Evolutionary conservation across 1,140 invertebrate species (phyloP), one percentile per base, ranked within the genome.

Genomic region (Dinothrombium tinctorium): DNA sequence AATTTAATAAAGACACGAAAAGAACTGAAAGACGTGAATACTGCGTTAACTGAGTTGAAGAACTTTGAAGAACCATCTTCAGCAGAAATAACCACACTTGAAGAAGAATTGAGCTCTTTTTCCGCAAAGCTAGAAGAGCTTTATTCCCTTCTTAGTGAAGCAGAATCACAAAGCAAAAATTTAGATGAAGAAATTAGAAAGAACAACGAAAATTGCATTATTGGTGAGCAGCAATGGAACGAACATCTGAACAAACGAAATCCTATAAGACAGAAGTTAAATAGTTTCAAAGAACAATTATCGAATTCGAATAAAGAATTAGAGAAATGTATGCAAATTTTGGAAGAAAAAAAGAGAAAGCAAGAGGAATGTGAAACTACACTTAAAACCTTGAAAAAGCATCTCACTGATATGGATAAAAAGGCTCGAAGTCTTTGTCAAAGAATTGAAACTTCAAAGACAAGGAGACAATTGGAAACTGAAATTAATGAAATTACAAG

Each of bases 401-500:
- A n/a, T n/a, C n/a, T n/a, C n/a, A n/a, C n/a, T n/a, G n/a, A n/a
- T n/a, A n/a, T n/a, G n/a, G n/a, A n/a, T n/a, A n/a, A n/a, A n/a
- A n/a, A n/a, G n/a, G n/a, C n/a, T n/a, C n/a, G n/a, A n/a, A n/a
- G n/a, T n/a, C n/a, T n/a, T n/a, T n/a, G n/a, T n/a, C n/a, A n/a
- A n/a, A n/a, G n/a, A 48, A 53, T 31, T 21, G 14, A 41, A 28
- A 59, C 56, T 3, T 42, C 47, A 6, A 41, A 56, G 40, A 48
- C 45, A 6, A 33, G 48, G 4, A 39, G 50, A n/a, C 52, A 54
- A 22, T 37, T 59, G 2, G 46, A 55, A 14, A 55, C 40, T 47
- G 56, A 59, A 39, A 55, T 60, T 3, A 48, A 46, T 15, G 55
- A 59, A 44, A 55, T 56, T 7, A 38, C 52, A 25, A 15, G 33